A percentile compares a stretch with the other conserved stretches of the same genome.
phyloP scores from a whole-genome alignment of 2,888 invertebrate species.

The Troilus luridus region DNA sequence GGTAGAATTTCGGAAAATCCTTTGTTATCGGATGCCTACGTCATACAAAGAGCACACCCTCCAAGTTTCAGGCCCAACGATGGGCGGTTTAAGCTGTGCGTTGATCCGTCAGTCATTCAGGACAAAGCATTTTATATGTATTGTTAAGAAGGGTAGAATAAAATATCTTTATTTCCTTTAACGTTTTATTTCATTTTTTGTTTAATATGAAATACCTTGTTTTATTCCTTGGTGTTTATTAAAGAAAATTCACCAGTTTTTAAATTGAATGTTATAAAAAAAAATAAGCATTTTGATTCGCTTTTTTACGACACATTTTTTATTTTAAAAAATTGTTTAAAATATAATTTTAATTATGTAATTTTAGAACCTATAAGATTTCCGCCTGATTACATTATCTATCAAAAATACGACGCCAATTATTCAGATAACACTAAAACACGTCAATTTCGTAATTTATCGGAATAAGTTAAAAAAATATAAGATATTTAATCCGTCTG shows the following conservation, averaged over 20 bases:
- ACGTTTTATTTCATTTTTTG: background rate
- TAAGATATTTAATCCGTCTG: background rate
- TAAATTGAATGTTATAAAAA: too few relatives aligned
- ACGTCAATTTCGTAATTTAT: background rate
- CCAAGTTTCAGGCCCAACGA: too few relatives aligned
- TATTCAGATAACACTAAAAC: slow-evolving; percentile 26
- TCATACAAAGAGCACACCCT: too few relatives aligned
- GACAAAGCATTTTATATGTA: too few relatives aligned
- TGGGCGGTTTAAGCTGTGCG: too few relatives aligned
- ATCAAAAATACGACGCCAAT: slow-evolving; percentile 9
- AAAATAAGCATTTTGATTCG: too few relatives aligned
- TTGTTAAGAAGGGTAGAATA: background rate
- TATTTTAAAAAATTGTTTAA: background rate
- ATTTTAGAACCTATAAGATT: background rate
- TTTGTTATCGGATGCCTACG: too few relatives aligned
- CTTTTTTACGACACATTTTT: background rate
- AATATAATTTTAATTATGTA: background rate
- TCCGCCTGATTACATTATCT: slow-evolving; percentile 8
- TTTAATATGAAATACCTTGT: background rate
- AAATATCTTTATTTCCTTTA: background rate
- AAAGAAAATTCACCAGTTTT: background rate
- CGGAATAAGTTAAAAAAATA: background rate
- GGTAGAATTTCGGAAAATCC: too few relatives aligned
- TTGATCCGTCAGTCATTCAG: too few relatives aligned
- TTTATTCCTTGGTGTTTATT: background rate